Evolutionary conservation across 2,888 invertebrate genomes (phyloP), one percentile per base, ranked within the genome.

Genomic region (Calameuta pallipes): DNA sequence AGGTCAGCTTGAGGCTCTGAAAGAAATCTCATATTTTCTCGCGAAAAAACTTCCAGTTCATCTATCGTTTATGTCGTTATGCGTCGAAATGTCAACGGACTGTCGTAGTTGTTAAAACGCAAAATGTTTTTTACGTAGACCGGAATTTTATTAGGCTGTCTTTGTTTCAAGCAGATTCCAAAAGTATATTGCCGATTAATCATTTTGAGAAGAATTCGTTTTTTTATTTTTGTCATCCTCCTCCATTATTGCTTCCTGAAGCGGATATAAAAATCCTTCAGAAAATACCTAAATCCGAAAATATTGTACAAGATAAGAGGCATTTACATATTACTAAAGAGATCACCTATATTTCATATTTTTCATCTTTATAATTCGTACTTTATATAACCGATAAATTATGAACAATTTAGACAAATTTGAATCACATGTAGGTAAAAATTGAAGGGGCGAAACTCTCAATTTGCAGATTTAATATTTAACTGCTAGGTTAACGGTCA

Each of bases 121-220:
- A 80, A 69, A 73, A 80, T 80, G 73, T 80, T 78, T 74, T 80
- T 80, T 15, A 80, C 30, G 34, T 80, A 76, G 12, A 69, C 37
- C 15, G 75, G 80, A 35, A 80, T 75, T n/a, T 36, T 37, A 33
- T 73, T 13, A 6, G 30, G 30, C 70, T 35, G 76, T 73, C 35
- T 76, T 75, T 15, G 36, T 68, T 71, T 76, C 37, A 37, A 80
- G 69, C 41, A 76, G 73, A 41, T 73, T 37, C 79, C 79, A 79
- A 74, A 79, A 79, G 36, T 74, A 70, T 30, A 34, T 30, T 3
- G 31, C 73, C 77, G 37, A 35, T 35, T 9, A 35, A 35, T 35
- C 37, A 23, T 37, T 37, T 37, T 41, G 30, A 15, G 33, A n/a
- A n/a, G 41, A 75, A 75, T 75, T 23, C 30, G n/a, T 36, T 37